A percentile compares a stretch with the other conserved stretches of the same genome.
Evolutionary conservation across 2,113 vertebrate species (phyloP).

Genomic region (Lepus europaeus): DNA sequence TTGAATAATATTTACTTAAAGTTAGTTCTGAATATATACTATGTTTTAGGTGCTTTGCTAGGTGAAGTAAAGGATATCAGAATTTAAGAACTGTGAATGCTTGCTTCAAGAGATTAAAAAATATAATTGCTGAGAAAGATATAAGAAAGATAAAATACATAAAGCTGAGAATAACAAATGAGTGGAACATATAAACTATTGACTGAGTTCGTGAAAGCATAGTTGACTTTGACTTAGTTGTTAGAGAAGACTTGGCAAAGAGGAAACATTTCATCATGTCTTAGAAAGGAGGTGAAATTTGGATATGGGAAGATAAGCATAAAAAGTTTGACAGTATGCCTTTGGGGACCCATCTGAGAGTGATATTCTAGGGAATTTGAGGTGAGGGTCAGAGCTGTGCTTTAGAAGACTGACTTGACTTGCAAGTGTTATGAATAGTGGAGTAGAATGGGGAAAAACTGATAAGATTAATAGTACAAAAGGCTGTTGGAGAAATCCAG

Average conservation of each 20-base stretch:
- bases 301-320: background rate
- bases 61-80: background rate
- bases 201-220: background rate
- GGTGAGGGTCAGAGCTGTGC: background rate
- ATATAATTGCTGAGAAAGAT: slow-evolving; percentile 25
- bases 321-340: slow-evolving; percentile 24
- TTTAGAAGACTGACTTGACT: slow-evolving; percentile 31
- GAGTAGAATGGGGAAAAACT: background rate
- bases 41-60: slow-evolving; percentile 36
- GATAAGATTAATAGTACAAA: slow-evolving; percentile 15
- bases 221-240: background rate
- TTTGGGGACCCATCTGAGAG: background rate
- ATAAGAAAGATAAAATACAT: slow-evolving; percentile 22
- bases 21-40: slow-evolving; percentile 25
- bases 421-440: background rate
- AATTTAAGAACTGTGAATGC: background rate
- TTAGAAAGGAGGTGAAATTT: background rate
- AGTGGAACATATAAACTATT: background rate
- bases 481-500: background rate
- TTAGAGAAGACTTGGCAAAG: slow-evolving; percentile 24
- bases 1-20: background rate
- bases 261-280: background rate
- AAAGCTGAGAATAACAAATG: background rate
- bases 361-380: slow-evolving; percentile 29
- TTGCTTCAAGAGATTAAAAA: background rate